Base-by-base conservation (phyloP, 1,140 invertebrate genomes). In the Aphelenchoides avenae region DNA sequence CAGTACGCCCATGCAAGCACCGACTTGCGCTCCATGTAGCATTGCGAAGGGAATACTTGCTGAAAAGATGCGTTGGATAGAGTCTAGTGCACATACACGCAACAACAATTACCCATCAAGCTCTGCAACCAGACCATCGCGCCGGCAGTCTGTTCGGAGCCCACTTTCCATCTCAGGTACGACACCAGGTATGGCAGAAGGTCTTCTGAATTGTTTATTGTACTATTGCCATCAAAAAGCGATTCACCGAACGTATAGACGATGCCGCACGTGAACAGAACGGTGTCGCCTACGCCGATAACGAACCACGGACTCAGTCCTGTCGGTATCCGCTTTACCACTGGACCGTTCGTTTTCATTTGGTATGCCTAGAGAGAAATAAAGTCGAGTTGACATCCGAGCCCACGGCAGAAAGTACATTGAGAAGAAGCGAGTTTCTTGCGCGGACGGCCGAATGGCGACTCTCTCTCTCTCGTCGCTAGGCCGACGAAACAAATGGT, bases 181-280 rank as follows among this genome's bases (percentile, higher is more conserved):
- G 57, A 64, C 2, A 61, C 63, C 13, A 66, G 39, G 37, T 66
- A 67, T 4, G 65, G 65, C 20, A 67, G 46, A 24, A 67, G 48
- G 51, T 67, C 70, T n/a, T 63, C 62, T 64, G 26, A 39, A 57
- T 22, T 9, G 13, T 22, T 11, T 44, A 15, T 11, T 44, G 11
- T 9, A 9, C 15, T 11, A 11, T 44, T 44, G n/a, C 20, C 11
- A 44, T 44, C 11, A 11, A 9, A 11, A 11, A 11, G 22, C 29
- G 42, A 0, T 20, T 51, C n/a, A 64, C 65, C 68, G 50, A 67
- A 67, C 11, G 61, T 70, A 41, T 67, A 67, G 22, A 67, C 67
- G 13, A 67, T 24, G 50, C 65, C 65, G 39, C 42, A 51, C 3
- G 60, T 71, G 41, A 66, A 63, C 66, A 65, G 68, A 1, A 67